A percentile compares a stretch with the other conserved stretches of the same genome.
Conservation (phyloP, 2,113 vertebrate genomes). For the Nanorana parkeri region DNA sequence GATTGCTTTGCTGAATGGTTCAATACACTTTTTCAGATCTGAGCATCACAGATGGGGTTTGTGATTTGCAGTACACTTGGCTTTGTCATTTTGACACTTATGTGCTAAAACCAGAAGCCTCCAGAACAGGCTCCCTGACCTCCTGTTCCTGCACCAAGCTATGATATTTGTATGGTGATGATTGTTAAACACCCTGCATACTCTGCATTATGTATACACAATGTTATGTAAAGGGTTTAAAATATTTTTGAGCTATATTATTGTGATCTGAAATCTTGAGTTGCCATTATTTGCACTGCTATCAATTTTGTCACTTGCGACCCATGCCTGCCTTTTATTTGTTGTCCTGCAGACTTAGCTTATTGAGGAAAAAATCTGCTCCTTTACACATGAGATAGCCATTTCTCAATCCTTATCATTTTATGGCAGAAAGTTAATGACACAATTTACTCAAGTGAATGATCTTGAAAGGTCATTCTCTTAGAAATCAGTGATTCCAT, state of each 20-base stretch:
- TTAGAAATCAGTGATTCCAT: slow-evolving; percentile 41
- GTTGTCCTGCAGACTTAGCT: slow-evolving; percentile 34
- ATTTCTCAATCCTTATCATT: slow-evolving; percentile 48
- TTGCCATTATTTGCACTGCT: not conserved
- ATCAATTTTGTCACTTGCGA: not conserved
- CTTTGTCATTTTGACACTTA: too few relatives aligned
- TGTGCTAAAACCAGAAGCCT: too few relatives aligned
- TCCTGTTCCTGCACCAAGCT: too few relatives aligned
- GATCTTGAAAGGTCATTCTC: slow-evolving; percentile 38
- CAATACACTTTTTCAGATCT: too few relatives aligned
- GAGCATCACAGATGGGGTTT: too few relatives aligned
- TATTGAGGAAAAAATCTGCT: slow-evolving; percentile 42
- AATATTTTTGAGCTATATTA: not conserved
- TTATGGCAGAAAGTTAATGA: slow-evolving; percentile 33
- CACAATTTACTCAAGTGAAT: slow-evolving; percentile 40
- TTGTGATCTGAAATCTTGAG: not conserved
- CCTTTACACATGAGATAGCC: slow-evolving; percentile 22
- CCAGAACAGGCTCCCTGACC: too few relatives aligned
- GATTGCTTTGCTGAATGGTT: too few relatives aligned
- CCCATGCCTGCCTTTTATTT: slow-evolving; percentile 21
- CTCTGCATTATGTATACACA: too few relatives aligned
- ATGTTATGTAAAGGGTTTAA: too few relatives aligned
- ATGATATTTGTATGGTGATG: too few relatives aligned
- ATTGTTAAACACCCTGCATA: too few relatives aligned
- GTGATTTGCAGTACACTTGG: too few relatives aligned